Evolutionary conservation across 2,797 vertebrate genomes (phyloP), one percentile per base, ranked within the genome.

Genomic region (Chlorospingus semifuscus): DNA sequence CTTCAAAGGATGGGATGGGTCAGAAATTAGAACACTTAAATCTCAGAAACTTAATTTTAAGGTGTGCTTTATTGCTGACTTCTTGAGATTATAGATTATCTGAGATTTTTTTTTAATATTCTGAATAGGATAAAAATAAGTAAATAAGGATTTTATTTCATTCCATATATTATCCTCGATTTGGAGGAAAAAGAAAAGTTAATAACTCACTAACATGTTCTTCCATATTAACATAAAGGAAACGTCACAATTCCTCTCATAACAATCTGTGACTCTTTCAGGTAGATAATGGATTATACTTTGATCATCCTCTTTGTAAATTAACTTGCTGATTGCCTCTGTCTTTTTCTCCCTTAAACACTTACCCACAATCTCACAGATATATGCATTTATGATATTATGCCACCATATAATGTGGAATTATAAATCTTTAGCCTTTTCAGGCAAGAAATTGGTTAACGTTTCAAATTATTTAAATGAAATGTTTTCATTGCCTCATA

Each of bases 21-120:
- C 11, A 18, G 10, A 29, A 79, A 60, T 26, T 29, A 69, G 18
- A 60, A 64, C 41, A 52, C 1, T 39, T 20, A 59, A 39, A 59
- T 12, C 14, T 36, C 15, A 55, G 56, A 63, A 87, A 63, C 3
- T 17, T 27, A 3, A 30, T 47, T 75, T 71, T 66, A 68, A 85
- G 2, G 1, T 6, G 2, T 42, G 4, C 1, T 41, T 60, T 56
- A 34, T 52, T 52, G 22, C 0, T 52, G 27, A 44, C 0, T 59
- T 68, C 3, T 41, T 77, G 15, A 46, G 16, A 63, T 70, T 78
- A 20, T 9, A 72, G 14, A 60, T 47, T 50, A 26, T 18, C 4
- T 42, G 9, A 3, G 5, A 69, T 27, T 47, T 24, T 37, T 37
- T 65, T 41, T 5, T 71, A 76, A n/a, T 1, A 7, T 70, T 90